Conservation (phyloP, 2,888 invertebrate genomes). For the Epistrophe grossulariae region DNA sequence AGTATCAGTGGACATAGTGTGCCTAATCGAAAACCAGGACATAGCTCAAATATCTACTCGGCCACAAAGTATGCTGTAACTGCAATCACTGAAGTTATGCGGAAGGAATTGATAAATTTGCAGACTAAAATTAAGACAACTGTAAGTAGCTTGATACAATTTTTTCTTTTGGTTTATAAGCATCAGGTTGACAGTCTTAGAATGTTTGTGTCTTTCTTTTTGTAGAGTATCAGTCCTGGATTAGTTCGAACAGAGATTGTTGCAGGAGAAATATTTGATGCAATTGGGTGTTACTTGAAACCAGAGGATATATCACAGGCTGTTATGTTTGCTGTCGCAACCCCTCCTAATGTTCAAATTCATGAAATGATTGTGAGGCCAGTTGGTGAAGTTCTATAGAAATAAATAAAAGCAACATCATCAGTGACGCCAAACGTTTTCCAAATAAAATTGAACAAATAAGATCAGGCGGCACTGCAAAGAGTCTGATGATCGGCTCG, state of each 20-base stretch:
- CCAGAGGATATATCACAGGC: constrained; percentile 79
- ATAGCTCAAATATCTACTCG: constrained; percentile 79
- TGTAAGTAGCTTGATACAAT: constrained; percentile 77
- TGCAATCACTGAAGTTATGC: constrained; percentile 81
- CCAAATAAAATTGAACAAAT: too few species aligned
- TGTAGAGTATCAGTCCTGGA: constrained; percentile 78
- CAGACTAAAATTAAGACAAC: constrained; percentile 82
- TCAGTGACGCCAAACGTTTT: too few species aligned
- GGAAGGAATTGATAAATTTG: constrained; percentile 81
- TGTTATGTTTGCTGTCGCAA: constrained; percentile 78
- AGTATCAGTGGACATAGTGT: constrained; percentile 78
- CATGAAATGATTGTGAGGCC: constrained; percentile 50
- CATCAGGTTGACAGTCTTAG: too few species aligned
- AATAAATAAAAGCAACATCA: too few species aligned
- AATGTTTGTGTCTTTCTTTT: too few species aligned
- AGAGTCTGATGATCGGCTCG: too few species aligned
- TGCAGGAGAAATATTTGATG: constrained; percentile 70
- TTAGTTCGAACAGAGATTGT: constrained; percentile 80
- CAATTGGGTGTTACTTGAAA: constrained; percentile 38
- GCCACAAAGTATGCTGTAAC: constrained; percentile 82
- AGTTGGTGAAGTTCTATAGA: neutral
- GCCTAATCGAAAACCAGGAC: constrained; percentile 40
- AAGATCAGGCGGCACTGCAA: too few species aligned
- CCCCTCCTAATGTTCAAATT: constrained; percentile 61
- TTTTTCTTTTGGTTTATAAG: constrained; percentile 76